phyloP scores from a whole-genome alignment of 2,797 vertebrate genomes.

The Acanthornis magna region DNA sequence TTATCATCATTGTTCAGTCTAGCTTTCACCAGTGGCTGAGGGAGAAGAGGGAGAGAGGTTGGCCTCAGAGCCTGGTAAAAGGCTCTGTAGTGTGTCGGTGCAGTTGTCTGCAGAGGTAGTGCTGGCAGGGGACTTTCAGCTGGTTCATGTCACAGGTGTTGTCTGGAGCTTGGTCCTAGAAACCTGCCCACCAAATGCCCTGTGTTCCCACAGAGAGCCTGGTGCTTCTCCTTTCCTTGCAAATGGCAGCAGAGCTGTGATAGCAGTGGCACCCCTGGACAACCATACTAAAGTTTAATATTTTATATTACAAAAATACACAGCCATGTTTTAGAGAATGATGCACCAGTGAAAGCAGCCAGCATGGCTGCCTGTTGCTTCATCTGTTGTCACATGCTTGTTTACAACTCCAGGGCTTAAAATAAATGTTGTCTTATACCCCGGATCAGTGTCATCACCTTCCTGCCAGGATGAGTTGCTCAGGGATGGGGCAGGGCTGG shows the following conservation, averaged over 20 bases:
- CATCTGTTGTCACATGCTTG: slow-evolving; percentile 35
- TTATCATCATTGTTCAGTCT: not conserved
- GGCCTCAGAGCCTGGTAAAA: not conserved
- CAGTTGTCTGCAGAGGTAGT: not conserved
- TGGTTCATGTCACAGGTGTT: not conserved
- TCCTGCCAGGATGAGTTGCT: not conserved
- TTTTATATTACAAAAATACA: not conserved
- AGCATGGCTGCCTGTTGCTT: not conserved
- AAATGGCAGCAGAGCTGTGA: not conserved
- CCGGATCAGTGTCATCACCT: not conserved
- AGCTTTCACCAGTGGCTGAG: not conserved
- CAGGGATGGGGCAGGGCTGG: not conserved
- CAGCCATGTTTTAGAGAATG: not conserved
- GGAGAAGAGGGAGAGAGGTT: not conserved
- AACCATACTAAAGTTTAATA: not conserved
- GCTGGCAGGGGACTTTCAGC: not conserved
- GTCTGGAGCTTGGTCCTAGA: not conserved
- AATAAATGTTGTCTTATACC: slow-evolving; percentile 20
- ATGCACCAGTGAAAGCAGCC: not conserved
- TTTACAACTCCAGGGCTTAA: slow-evolving; percentile 29
- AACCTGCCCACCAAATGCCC: not conserved
- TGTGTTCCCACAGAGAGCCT: not conserved
- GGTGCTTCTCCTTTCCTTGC: not conserved
- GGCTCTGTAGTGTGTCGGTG: not conserved
- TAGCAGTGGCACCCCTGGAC: not conserved